phyloP scores from a whole-genome alignment of 2,113 vertebrate genomes.

The Fregetta grallaria region DNA sequence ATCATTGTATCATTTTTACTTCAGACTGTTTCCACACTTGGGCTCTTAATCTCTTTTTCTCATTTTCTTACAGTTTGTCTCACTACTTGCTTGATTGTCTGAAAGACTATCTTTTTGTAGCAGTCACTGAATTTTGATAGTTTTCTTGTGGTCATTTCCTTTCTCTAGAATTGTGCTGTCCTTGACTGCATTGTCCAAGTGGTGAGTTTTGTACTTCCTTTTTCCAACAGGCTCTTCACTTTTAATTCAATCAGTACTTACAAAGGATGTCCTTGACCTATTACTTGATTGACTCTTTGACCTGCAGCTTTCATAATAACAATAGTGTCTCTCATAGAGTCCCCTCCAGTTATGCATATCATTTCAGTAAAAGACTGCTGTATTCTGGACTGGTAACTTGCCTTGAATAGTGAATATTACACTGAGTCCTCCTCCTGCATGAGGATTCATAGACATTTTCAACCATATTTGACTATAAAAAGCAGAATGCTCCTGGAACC shows the following conservation, averaged over 20 bases:
- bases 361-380: conserved; percentile 64
- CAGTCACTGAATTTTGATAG: conserved; percentile 23
- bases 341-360: conserved; percentile 62
- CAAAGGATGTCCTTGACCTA: conserved; percentile 60
- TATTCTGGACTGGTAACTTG: conserved; percentile 63
- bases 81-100: conserved; percentile 61
- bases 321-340: conserved; percentile 56
- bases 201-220: conserved; percentile 83
- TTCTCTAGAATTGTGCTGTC: conserved; percentile 1
- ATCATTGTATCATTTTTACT: conserved; percentile 56
- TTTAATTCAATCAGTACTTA: conserved; percentile 34
- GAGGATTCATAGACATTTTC: conserved; percentile 60
- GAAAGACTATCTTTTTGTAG: conserved; percentile 45
- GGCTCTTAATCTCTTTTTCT: conserved; percentile 71
- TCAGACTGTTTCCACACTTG: conserved; percentile 78
- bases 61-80: conserved; percentile 65
- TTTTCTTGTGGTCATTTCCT: conserved; percentile 7
- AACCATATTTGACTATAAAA: conserved; percentile 65
- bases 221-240: conserved; percentile 80
- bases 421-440: conserved; percentile 57
- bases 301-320: conserved; percentile 57
- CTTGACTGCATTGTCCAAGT: conserved; percentile 73
- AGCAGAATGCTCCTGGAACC: conserved; percentile 64
- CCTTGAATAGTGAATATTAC: conserved; percentile 70
- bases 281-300: conserved; percentile 75